Percentiles rank a stretch among this genome's conserved stretches.
Evolutionary conservation across 2,888 invertebrate species (phyloP).

Genomic region (Himalopsyche tibetana): DNA sequence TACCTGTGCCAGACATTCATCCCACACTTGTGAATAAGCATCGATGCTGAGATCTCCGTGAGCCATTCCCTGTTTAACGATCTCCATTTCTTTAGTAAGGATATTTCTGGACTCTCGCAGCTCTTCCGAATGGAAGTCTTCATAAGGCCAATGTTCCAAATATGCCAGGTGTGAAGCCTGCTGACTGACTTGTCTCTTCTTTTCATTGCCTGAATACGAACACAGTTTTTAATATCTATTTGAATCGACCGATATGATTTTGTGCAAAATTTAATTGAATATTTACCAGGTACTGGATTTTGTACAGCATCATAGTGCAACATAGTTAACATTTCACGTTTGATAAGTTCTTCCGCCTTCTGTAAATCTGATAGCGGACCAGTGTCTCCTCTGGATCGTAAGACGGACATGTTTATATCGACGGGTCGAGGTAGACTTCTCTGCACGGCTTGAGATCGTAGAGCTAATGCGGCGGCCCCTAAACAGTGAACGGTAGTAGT

Average conservation of each 20-base stretch:
- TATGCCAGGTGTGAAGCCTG: constrained; percentile 87
- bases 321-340: constrained; percentile 97
- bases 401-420: constrained; percentile 89
- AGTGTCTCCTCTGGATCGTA: constrained; percentile 86
- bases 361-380: constrained; percentile 91
- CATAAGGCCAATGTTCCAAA: constrained; percentile 91
- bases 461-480: constrained; percentile 82
- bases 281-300: constrained; percentile 78
- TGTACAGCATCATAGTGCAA: constrained; percentile 91
- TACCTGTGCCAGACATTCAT: constrained; percentile 95
- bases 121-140: constrained; percentile 83
- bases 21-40: constrained; percentile 97
- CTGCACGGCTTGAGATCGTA: constrained; percentile 91
- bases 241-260: not conserved
- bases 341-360: constrained; percentile 96
- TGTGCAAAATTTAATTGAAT: not conserved
- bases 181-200: constrained; percentile 78
- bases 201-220: constrained; percentile 68
- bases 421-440: constrained; percentile 88
- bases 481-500: constrained; percentile 26
- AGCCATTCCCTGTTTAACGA: constrained; percentile 94
- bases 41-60: constrained; percentile 96
- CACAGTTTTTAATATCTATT: not conserved
- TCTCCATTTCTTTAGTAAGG: constrained; percentile 89
- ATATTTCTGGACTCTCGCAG: constrained; percentile 81